Conservation (phyloP, 2,113 vertebrate genomes). For the Notechis scutatus region DNA sequence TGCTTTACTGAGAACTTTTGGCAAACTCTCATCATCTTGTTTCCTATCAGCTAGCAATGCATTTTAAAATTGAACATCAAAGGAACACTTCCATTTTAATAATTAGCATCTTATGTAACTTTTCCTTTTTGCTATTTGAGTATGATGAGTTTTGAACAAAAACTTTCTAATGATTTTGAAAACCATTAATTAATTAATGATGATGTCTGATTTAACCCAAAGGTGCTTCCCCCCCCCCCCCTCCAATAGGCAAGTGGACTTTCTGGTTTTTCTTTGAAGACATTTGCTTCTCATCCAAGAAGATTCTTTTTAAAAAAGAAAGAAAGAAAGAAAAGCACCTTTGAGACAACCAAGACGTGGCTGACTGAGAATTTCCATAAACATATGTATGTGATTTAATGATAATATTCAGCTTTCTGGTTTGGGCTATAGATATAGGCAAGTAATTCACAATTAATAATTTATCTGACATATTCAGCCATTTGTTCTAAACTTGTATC, state of each 20-base stretch:
- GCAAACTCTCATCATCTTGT: slow-evolving; percentile 38
- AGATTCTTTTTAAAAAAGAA: too few relatives aligned
- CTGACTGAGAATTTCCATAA: too few relatives aligned
- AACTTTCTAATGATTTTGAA: not conserved
- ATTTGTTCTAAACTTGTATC: not conserved
- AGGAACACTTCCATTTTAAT: slow-evolving; percentile 43
- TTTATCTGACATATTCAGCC: not conserved
- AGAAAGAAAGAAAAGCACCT: too few relatives aligned
- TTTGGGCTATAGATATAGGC: slow-evolving; percentile 9
- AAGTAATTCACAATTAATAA: slow-evolving; percentile 18
- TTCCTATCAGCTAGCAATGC: slow-evolving; percentile 48
- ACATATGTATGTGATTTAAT: not conserved
- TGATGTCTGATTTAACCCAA: slow-evolving; percentile 4
- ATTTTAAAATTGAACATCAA: slow-evolving; percentile 50
- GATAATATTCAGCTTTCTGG: not conserved
- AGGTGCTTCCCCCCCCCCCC: too few relatives aligned
- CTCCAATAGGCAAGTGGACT: too few relatives aligned
- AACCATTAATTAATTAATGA: slow-evolving; percentile 14
- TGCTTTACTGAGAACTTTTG: slow-evolving; percentile 47
- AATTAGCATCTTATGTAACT: slow-evolving; percentile 25
- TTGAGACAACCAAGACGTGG: too few relatives aligned
- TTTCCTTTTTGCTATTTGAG: not conserved
- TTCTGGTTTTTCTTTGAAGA: too few relatives aligned
- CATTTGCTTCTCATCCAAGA: too few relatives aligned
- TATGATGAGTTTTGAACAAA: slow-evolving; percentile 12